Evolutionary conservation across 1,140 invertebrate species (phyloP).

Genomic region (Spodoptera frugiperda): DNA sequence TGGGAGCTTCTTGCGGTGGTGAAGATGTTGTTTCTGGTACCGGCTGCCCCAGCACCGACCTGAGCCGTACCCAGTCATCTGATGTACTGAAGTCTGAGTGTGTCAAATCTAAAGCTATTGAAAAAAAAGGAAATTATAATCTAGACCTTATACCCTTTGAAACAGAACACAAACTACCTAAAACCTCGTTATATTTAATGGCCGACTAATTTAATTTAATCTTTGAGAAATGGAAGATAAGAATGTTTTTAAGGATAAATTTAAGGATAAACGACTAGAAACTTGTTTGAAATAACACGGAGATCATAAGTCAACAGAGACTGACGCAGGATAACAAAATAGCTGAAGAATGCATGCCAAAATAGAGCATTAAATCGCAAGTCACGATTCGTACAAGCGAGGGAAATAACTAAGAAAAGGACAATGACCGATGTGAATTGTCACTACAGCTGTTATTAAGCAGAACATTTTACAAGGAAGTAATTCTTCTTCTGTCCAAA

Average conservation of each 20-base stretch:
- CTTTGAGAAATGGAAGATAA: no score
- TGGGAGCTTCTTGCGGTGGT: constrained; percentile 57
- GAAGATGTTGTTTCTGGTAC: constrained; percentile 64
- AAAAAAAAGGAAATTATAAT: background rate
- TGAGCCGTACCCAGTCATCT: constrained; percentile 76
- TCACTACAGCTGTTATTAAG: background rate
- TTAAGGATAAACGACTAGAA: background rate
- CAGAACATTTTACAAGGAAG: background rate
- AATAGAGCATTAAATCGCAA: constrained; percentile 19
- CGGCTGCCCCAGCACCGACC: constrained; percentile 70
- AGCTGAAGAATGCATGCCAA: constrained; percentile 25
- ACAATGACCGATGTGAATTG: background rate
- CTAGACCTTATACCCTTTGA: background rate
- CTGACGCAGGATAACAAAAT: background rate
- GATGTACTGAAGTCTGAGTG: constrained; percentile 78
- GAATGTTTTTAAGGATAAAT: background rate
- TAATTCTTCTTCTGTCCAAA: no score
- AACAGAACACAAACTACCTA: no score
- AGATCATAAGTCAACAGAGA: constrained; percentile 21
- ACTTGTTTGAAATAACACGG: background rate
- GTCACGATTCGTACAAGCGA: constrained; percentile 15
- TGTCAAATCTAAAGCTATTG: constrained; percentile 70
- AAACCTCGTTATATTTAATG: no score
- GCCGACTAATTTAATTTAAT: no score
- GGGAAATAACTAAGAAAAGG: constrained; percentile 7